Base-by-base conservation (phyloP, 2,113 vertebrate species). In the Alligator sinensis region DNA sequence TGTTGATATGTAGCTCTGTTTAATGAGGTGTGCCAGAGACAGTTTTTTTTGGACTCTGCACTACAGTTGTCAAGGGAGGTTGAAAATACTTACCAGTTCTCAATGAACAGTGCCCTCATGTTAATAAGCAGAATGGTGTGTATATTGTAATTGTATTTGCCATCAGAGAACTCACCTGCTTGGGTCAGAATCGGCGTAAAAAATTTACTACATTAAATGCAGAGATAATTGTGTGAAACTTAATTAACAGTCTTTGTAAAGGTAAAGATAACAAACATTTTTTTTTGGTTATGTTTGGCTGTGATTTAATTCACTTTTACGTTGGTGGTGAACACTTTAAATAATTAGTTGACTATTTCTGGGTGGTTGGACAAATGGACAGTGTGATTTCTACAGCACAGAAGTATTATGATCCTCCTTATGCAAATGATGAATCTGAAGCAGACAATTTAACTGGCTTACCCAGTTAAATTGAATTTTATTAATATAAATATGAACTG, bases 51-150 rank as follows among this genome's bases (percentile, higher is more conserved):
- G 72, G 93, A 83, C 82, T 96, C 58, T 84, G 38, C 22, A 79
- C 76, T 92, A 47, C 74, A 84, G 25, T 94, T 94, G 64, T 94
- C 95, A 95, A 91, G 88, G 89, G 85, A 96, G 57, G 81, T 88
- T 88, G 83, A 93, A 97, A 97, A 87, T 87, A 94, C 57, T 92
- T 94, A 28, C 86, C 94, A 93, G 57, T 91, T 96, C 86, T 96
- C 94, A 91, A 86, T 96, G 86, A 77, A 92, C 87, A 94, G 57
- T 96, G 62, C 68, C 84, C 57, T 94, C 19, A 27, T 97, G 92
- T 92, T 97, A 96, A 97, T 97, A 95, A 91, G 61, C 38, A 25
- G 34, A 93, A 88, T n/a, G 85, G 38, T 76, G 83, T 84, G 81
- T 79, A 86, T 30, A 81, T 25, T 81, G 79, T 95, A 87, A 92